Base-by-base conservation (phyloP, 2,797 vertebrate genomes). In the Netta rufina region DNA sequence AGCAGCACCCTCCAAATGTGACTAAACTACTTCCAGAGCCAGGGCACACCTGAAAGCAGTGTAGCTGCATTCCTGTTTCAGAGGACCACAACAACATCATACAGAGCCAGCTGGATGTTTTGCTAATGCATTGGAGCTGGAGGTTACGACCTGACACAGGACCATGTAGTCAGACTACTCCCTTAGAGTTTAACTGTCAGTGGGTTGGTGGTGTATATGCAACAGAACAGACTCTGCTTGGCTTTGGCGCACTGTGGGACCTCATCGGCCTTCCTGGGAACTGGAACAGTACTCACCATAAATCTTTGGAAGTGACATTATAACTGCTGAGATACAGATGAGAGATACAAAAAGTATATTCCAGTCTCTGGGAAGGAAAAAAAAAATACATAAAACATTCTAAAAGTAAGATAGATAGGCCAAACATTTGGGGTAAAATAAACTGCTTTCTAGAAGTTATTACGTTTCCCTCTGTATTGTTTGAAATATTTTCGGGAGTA, bases 121-220 rank as follows among this genome's bases (percentile, higher is more conserved):
- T 2, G 4, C 19, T 51, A 5, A 43, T 27, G 38, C 38, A 14
- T 3, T 22, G 33, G 25, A n/a, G 33, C 28, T 16, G 28, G 36
- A 58, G 36, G 9, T 41, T 33, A 74, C 24, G n/a, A 25, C 5
- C 24, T 24, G 36, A 1, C 11, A 25, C 0, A 6, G 6, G 22
- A 45, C 39, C 13, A 8, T 14, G 56, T 22, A n/a, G 36, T 25
- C 33, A 49, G 47, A 47, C 8, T 8, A 39, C 10, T 15, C 28
- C 13, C 6, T 13, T 10, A 56, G 30, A 56, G 30, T 24, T 85
- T 27, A 53, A 45, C 36, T 13, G 5, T 0, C 0, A 32, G 28
- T 14, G 18, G 8, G 4, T 3, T 60, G 24, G 49, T 22, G 13
- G 47, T 33, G 5, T 9, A 8, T 0, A 1, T 6, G 6, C 36